Evolutionary conservation across 23 tunicate species (phyloP).

Genomic region (Corella eumyota): DNA sequence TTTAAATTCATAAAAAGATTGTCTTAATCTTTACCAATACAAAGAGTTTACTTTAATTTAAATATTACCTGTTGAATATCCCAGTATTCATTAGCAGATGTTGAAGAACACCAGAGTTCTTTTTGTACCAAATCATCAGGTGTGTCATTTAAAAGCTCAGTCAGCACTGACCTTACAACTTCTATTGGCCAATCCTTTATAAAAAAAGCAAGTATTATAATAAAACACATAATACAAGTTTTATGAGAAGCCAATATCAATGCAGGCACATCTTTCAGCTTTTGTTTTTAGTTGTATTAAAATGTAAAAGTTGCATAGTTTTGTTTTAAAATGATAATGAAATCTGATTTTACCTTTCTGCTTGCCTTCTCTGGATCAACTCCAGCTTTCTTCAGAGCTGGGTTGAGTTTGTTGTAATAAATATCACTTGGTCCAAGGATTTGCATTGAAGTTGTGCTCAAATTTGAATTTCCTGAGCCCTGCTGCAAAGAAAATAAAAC

Average conservation of each 20-base stretch:
- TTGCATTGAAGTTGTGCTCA: no score
- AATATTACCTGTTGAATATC: constrained; percentile 66
- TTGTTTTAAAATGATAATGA: neutral
- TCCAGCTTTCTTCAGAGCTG: constrained; percentile 84
- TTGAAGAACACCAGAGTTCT: constrained; percentile 94
- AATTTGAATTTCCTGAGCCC: neutral
- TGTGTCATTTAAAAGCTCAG: constrained; percentile 72
- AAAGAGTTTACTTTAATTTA: neutral
- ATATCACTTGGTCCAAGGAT: constrained; percentile 87
- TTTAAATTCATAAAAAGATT: no score
- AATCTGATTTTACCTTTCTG: constrained; percentile 40
- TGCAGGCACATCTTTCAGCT: no score
- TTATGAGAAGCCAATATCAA: neutral
- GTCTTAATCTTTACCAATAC: neutral
- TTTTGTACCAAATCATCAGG: constrained; percentile 88
- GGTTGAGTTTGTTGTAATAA: constrained; percentile 87
- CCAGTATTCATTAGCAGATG: constrained; percentile 83
- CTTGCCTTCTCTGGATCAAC: constrained; percentile 64
- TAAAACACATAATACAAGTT: neutral
- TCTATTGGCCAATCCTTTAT: constrained; percentile 91
- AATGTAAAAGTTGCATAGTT: neutral
- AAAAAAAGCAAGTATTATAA: neutral
- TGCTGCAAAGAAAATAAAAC: neutral
- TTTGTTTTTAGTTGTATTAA: no score
- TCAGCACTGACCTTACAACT: constrained; percentile 52